Conservation (phyloP, 2,113 vertebrate genomes). For the Paratilapia polleni region DNA sequence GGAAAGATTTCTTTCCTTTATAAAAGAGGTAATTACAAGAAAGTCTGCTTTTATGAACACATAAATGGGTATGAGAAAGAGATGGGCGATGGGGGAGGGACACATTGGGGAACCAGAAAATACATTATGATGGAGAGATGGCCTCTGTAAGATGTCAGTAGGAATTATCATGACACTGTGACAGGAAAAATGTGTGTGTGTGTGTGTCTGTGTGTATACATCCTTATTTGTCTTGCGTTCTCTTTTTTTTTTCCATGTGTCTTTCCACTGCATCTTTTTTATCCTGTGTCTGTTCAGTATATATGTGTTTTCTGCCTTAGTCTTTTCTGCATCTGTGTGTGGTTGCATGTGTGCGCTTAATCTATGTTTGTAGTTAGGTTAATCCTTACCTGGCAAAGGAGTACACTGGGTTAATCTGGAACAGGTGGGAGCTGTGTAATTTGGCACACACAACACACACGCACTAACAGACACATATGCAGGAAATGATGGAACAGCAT, state of each 20-base stretch:
- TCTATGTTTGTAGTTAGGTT: slow-evolving; percentile 58
- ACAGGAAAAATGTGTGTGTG: neutral
- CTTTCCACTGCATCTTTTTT: slow-evolving; percentile 2
- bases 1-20: slow-evolving; percentile 53
- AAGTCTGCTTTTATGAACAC: slow-evolving; percentile 53
- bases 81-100: slow-evolving; percentile 6
- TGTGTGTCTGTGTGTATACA: neutral
- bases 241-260: neutral
- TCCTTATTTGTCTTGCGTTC: neutral
- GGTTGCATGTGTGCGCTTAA: slow-evolving; percentile 23
- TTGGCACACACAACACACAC: neutral
- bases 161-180: neutral
- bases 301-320: neutral
- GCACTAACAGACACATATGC: neutral
- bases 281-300: neutral
- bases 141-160: slow-evolving; percentile 23
- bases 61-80: slow-evolving; percentile 30
- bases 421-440: slow-evolving; percentile 55
- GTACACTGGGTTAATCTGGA: slow-evolving; percentile 62
- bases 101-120: neutral
- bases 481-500: slow-evolving; percentile 9
- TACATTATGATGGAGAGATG: neutral
- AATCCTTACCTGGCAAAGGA: slow-evolving; percentile 64
- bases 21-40: slow-evolving; percentile 57
- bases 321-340: neutral